Percentiles rank a stretch among this genome's conserved stretches.
Evolutionary conservation across 2,797 vertebrate species (phyloP).

Genomic region (Distichodus sexfasciatus): DNA sequence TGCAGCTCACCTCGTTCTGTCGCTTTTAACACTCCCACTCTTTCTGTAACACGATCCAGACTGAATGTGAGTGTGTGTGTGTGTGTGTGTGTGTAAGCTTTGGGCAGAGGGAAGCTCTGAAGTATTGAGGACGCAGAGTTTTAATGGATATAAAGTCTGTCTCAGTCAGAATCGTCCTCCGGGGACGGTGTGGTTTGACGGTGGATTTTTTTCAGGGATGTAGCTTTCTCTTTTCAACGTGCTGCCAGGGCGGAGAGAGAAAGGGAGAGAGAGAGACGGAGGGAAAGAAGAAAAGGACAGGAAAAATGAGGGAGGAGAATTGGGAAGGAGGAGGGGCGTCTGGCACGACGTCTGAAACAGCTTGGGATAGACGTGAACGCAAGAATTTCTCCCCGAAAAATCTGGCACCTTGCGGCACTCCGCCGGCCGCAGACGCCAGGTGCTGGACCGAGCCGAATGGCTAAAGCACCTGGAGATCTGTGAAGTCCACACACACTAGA

Average conservation of each 20-base stretch:
- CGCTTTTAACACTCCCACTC: conserved; percentile 30
- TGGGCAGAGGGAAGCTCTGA: conserved; percentile 44
- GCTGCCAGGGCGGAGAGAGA: conserved; percentile 12
- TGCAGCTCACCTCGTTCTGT: conserved; percentile 13
- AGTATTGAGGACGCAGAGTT: conserved; percentile 56
- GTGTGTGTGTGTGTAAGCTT: background rate
- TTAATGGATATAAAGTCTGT: conserved; percentile 71
- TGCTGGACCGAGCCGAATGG: conserved; percentile 43
- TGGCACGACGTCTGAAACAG: conserved; percentile 46
- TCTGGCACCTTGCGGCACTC: conserved; percentile 50
- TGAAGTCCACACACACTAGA: conserved; percentile 16
- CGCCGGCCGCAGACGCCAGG: conserved; percentile 49
- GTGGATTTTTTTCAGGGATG: conserved; percentile 41
- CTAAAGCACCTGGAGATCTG: conserved; percentile 50
- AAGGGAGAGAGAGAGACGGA: background rate
- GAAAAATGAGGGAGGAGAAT: background rate
- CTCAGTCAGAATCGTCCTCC: conserved; percentile 53
- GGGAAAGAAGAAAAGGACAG: background rate
- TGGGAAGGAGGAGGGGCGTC: conserved; percentile 19
- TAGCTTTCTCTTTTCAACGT: conserved; percentile 45
- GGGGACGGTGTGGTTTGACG: conserved; percentile 53
- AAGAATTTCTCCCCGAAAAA: conserved; percentile 54
- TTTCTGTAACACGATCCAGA: conserved; percentile 55
- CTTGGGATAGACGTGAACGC: conserved; percentile 55
- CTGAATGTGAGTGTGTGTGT: conserved; percentile 21